Conservation (phyloP, 2,888 invertebrate species). For the Strigamia transsilvanica region DNA sequence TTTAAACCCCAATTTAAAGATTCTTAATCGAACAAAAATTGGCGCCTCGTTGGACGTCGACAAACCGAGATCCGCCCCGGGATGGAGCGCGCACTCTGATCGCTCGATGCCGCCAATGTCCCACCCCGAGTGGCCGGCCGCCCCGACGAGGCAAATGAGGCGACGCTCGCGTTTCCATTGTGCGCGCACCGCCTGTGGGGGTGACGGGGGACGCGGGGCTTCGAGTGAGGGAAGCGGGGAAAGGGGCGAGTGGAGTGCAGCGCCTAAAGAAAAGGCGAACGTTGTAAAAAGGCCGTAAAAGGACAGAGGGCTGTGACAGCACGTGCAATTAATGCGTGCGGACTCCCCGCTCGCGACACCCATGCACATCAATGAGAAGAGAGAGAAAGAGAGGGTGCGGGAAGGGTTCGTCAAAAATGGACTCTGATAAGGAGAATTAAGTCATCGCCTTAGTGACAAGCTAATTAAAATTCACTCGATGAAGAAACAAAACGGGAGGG, state of each 20-base stretch:
- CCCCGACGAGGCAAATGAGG: slow-evolving; percentile 18
- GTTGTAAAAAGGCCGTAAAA: slow-evolving; percentile 42
- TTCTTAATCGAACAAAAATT: no score
- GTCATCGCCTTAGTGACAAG: slow-evolving; percentile 50
- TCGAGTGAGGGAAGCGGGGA: background rate
- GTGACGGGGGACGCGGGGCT: background rate
- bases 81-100: background rate
- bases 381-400: background rate
- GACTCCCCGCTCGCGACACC: slow-evolving; percentile 36
- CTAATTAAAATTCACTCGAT: slow-evolving; percentile 52
- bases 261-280: slow-evolving; percentile 24
- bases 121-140: slow-evolving; percentile 14
- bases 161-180: slow-evolving; percentile 36
- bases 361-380: slow-evolving; percentile 21
- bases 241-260: background rate
- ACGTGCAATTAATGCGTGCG: slow-evolving; percentile 37
- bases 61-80: no score
- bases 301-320: slow-evolving; percentile 42
- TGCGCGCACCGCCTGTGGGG: background rate
- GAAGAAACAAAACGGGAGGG: slow-evolving; percentile 37
- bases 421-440: slow-evolving; percentile 35
- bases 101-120: background rate
- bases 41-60: no score
- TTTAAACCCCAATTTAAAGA: no score
- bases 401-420: slow-evolving; percentile 38